Conservation (phyloP, 2,113 vertebrate species). For the Crotalus tigris region DNA sequence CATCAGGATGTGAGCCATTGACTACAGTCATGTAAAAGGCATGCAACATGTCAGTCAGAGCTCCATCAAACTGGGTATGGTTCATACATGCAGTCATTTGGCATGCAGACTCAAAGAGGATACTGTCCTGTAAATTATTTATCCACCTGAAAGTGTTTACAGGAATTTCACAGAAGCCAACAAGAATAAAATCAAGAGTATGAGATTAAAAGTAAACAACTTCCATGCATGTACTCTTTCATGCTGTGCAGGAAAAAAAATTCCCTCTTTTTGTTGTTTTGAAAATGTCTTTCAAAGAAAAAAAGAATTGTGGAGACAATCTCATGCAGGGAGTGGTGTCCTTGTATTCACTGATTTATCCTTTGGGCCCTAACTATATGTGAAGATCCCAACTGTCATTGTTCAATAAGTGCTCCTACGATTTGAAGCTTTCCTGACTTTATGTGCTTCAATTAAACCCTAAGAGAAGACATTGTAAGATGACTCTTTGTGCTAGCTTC, state of each 20-base stretch:
- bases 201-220: not conserved
- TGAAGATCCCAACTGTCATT: not conserved
- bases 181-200: not conserved
- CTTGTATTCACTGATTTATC: not conserved
- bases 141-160: not conserved
- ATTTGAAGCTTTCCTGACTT: not conserved
- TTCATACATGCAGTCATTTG: not conserved
- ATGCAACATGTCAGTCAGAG: not conserved
- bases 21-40: not conserved
- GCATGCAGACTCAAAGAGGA: not conserved
- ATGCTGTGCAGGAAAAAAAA: not conserved
- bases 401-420: not conserved
- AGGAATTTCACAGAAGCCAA: not conserved
- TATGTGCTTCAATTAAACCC: not conserved
- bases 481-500: not conserved
- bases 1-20: not conserved
- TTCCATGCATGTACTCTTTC: not conserved
- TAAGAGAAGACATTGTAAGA: not conserved
- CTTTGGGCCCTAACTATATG: not conserved
- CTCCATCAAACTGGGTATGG: not conserved
- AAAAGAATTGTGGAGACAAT: not conserved
- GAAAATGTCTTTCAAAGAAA: not conserved
- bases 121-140: not conserved
- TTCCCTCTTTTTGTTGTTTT: not conserved
- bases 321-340: not conserved